Evolutionary conservation across 2,888 invertebrate species (phyloP), one percentile per base, ranked within the genome.

Genomic region (Drosophila fulvimacula): DNA sequence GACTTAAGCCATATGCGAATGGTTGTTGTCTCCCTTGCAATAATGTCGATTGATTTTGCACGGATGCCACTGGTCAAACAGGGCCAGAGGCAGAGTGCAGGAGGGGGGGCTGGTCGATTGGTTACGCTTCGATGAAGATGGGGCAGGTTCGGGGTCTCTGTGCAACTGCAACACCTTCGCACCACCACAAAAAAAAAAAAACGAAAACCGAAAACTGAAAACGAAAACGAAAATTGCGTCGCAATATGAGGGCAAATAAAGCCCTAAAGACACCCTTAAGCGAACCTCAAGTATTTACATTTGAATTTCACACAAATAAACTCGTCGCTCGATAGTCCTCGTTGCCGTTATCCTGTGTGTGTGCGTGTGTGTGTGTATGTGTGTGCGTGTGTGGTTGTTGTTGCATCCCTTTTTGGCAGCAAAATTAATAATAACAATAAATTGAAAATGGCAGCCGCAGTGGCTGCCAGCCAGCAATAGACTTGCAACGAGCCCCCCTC

Each of bases 201-300:
- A n/a, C n/a, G n/a, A n/a, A n/a, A n/a, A n/a, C n/a, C n/a, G n/a
- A 44, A 44, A 46, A 10, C n/a, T n/a, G 42, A 57, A 38, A 53
- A 27, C 15, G 51, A 30, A 51, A 51, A 51, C 51, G 51, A 51
- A 51, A 64, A 76, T 76, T 76, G 77, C 76, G 76, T 76, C 76
- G 81, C 77, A 71, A 76, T 76, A 70, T 80, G 77, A 76, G 81
- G 81, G 81, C 74, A 79, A 74, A 84, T 87, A 89, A 84, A 85
- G 83, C 90, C 90, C 83, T 83, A 83, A 83, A 83, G 88, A 87
- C 85, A 89, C 84, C 84, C 89, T 90, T 89, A 83, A 83, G 88
- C 90, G 76, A 48, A 90, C 88, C 83, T 83, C 83, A 83, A 83
- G 83, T 83, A 83, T 83, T 83, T 83, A 83, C 83, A 83, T 83